Evolutionary conservation across 2,888 invertebrate genomes (phyloP).

Genomic region (Parasteatoda lunata): DNA sequence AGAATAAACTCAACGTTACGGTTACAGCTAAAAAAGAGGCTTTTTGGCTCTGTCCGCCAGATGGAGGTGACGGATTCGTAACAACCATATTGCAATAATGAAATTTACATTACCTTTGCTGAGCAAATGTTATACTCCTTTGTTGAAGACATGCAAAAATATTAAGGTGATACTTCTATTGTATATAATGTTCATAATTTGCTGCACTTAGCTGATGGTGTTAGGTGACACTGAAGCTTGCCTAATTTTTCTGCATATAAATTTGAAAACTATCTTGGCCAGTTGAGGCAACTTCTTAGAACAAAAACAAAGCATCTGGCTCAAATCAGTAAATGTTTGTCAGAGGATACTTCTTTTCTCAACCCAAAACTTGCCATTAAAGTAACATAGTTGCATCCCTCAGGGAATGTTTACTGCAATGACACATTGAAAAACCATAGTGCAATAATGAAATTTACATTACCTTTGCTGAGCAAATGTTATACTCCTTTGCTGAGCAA

Average conservation of each 20-base stretch:
- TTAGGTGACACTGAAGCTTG: background rate
- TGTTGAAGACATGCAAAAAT: too few relatives aligned
- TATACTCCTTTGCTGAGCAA: background rate
- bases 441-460: background rate
- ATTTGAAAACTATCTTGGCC: background rate
- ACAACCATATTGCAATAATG: background rate
- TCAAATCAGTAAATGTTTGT: background rate
- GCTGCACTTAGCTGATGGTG: background rate
- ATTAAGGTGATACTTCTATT: background rate
- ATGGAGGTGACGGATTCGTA: too few relatives aligned
- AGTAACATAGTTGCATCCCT: too few relatives aligned
- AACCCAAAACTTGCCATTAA: too few relatives aligned
- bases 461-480: background rate
- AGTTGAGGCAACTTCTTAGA: background rate
- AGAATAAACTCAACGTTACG: too few relatives aligned
- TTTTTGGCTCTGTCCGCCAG: too few relatives aligned
- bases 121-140: too few relatives aligned
- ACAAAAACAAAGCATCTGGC: background rate
- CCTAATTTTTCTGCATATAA: background rate
- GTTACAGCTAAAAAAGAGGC: too few relatives aligned
- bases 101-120: background rate
- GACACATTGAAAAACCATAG: too few relatives aligned
- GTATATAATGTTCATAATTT: background rate
- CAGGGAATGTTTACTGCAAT: too few relatives aligned
- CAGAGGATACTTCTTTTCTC: background rate